A percentile compares a stretch with the other conserved stretches of the same genome.
Evolutionary conservation across 2,888 invertebrate species (phyloP).

Genomic region (Rhingia campestris): DNA sequence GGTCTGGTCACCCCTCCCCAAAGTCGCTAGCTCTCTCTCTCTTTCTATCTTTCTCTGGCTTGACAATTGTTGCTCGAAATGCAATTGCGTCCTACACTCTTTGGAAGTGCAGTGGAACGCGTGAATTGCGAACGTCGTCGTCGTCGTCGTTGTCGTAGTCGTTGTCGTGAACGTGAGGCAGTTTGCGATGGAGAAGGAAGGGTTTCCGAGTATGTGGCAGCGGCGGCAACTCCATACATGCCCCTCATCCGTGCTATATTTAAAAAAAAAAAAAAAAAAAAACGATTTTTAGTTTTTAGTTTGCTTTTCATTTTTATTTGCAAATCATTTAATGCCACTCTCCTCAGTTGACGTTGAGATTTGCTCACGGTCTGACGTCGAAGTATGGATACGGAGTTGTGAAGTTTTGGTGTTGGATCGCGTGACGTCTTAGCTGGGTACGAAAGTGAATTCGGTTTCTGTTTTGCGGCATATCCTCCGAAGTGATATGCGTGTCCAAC

Average conservation of each 20-base stretch:
- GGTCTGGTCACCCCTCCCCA: slow-evolving; percentile 24
- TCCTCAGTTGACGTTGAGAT: slow-evolving; percentile 73
- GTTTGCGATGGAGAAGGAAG: slow-evolving; percentile 49
- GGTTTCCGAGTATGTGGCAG: slow-evolving; percentile 49
- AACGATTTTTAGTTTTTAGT: slow-evolving; percentile 26
- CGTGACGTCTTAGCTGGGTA: slow-evolving; percentile 46
- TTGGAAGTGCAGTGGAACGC: slow-evolving; percentile 66
- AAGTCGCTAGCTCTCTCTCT: background rate
- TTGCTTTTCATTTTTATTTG: slow-evolving; percentile 65
- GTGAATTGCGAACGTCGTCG: slow-evolving; percentile 4
- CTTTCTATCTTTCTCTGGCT: slow-evolving; percentile 29
- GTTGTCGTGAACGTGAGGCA: background rate
- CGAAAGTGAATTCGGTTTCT: slow-evolving; percentile 50
- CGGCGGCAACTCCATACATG: slow-evolving; percentile 7
- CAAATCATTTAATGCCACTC: slow-evolving; percentile 74
- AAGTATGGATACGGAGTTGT: slow-evolving; percentile 64
- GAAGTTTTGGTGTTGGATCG: slow-evolving; percentile 55
- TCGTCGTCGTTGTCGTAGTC: too few relatives aligned
- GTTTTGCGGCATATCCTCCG: slow-evolving; percentile 11
- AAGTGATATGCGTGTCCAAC: slow-evolving; percentile 61
- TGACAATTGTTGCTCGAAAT: slow-evolving; percentile 62
- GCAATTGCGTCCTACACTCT: slow-evolving; percentile 72
- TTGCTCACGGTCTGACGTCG: slow-evolving; percentile 72
- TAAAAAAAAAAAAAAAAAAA: slow-evolving; percentile 22
- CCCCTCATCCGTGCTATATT: slow-evolving; percentile 61